Evolutionary conservation across 2,797 vertebrate species (phyloP).

Genomic region (Phataginus tetradactyla): DNA sequence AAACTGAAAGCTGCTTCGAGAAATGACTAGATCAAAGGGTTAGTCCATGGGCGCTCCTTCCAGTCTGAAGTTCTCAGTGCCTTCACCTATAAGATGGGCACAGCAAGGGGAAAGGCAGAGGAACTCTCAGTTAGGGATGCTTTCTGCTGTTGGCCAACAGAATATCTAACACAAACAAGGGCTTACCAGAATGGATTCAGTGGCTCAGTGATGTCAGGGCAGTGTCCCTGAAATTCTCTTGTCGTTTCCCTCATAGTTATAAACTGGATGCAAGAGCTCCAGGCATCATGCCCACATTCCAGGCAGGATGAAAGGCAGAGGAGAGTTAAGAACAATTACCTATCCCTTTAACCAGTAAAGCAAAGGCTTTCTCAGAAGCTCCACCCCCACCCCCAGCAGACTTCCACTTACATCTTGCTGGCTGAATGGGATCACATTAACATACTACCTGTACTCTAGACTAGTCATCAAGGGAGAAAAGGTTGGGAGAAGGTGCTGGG

Average conservation of each 20-base stretch:
- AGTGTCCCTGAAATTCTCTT: not conserved
- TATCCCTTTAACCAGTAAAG: not conserved
- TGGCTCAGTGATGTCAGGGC: not conserved
- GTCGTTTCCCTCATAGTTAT: not conserved
- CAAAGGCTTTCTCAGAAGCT: not conserved
- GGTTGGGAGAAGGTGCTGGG: not conserved
- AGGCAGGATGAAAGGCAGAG: not conserved
- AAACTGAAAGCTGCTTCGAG: not conserved
- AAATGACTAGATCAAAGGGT: not conserved
- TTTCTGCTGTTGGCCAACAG: not conserved
- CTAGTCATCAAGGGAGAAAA: not conserved
- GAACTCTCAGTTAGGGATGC: not conserved
- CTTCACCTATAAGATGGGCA: not conserved
- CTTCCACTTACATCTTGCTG: not conserved
- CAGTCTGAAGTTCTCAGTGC: not conserved
- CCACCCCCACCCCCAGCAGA: not conserved
- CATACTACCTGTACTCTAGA: not conserved
- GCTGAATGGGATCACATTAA: not conserved
- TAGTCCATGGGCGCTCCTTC: not conserved
- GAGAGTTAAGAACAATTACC: not conserved
- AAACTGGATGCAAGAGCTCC: not conserved
- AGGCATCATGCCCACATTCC: not conserved
- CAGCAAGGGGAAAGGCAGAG: not conserved
- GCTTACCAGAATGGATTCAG: not conserved
- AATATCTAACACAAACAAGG: not conserved